Evolutionary conservation across 1,140 invertebrate genomes (phyloP), one percentile per base, ranked within the genome.

Genomic region (Agrypnia vestita): DNA sequence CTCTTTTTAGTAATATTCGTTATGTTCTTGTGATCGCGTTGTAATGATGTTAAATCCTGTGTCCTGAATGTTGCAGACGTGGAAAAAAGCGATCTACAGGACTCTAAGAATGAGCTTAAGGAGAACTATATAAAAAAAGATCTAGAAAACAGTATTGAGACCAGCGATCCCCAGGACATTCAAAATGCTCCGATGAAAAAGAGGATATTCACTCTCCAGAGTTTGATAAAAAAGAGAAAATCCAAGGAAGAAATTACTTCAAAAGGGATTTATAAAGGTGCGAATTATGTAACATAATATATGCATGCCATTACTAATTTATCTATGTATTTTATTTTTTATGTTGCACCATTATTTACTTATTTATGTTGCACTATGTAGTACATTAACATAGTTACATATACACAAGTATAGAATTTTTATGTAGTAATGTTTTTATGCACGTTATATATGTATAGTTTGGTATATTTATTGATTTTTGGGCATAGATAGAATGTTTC

Each of bases 241-340:
- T 21, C 67, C 67, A 71, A 53, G 21, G 67, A 71, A 19, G 67
- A 71, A 13, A 71, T 71, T 35, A 71, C 67, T 0, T 51, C 17
- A 49, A 53, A 6, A 51, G 67, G 67, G 67, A 71, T 71, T 53
- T 71, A 71, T 19, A 71, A 71, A 71, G 67, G 67, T 71, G 46
- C 67, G 67, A 71, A 3, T 35, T 35, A 6, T 35, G 25, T 35
- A 35, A 35, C 6, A 35, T 35, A 35, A 35, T 64, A 43, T 64
- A 44, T n/a, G 21, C 17, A 19, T 21, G 43, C 35, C 15, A 67
- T 49, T 51, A 19, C 17, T 71, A 25, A 19, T 71, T 17, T 19
- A 25, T 9, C 17, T 71, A 49, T 25, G 8, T 51, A 8, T 15
- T 25, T 4, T 35, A 51, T 62, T 62, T 35, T 53, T 47, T 17